Evolutionary conservation across 2,888 invertebrate species (phyloP), one percentile per base, ranked within the genome.

Genomic region (Drosophila neotestacea): DNA sequence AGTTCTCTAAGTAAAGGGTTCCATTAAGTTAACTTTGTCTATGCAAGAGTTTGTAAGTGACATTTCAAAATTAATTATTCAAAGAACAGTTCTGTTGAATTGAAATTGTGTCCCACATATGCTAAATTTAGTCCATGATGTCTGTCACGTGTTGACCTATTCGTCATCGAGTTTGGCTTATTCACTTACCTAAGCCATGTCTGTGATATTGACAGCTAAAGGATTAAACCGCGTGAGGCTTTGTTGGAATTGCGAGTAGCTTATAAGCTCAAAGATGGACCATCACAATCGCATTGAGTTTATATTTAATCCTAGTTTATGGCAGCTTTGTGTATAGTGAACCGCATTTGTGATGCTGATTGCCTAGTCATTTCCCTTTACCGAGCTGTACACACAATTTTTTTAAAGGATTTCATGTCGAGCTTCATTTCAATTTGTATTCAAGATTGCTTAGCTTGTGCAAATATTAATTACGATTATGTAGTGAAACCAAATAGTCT

Each of bases 401-500:
- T 22, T 22, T 22, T 22, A 22, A 22, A 22, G 22, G 22, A 22
- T 22, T 22, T 22, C 22, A 22, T 16, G 16, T 16, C 16, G 16
- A 16, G 22, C 22, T 16, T 16, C 16, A 16, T 16, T 16, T 22
- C 22, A 22, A 22, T 22, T 22, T 22, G 22, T 22, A 22, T 22
- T 22, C 22, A 22, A 3, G 22, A 22, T 22, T 22, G 22, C 22
- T 22, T 22, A 22, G 3, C 3, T 22, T 22, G 22, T 22, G 3
- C 3, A 22, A 22, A 22, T 22, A 22, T 22, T 22, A 22, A 22
- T 22, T 22, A 22, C 2, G 22, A 6, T 13, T 54, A 11, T 30
- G 42, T 54, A 22, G 16, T 54, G 39, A 5, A 44, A 32, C 48
- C 48, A 59, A 50, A 41, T 59, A 41, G 10, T 32, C 7, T 6